These are phyloP conservation scores for Alosa alosa DNA, from an alignment of 2,113 vertebrate genomes.

Conservation along the genomic window DNA sequence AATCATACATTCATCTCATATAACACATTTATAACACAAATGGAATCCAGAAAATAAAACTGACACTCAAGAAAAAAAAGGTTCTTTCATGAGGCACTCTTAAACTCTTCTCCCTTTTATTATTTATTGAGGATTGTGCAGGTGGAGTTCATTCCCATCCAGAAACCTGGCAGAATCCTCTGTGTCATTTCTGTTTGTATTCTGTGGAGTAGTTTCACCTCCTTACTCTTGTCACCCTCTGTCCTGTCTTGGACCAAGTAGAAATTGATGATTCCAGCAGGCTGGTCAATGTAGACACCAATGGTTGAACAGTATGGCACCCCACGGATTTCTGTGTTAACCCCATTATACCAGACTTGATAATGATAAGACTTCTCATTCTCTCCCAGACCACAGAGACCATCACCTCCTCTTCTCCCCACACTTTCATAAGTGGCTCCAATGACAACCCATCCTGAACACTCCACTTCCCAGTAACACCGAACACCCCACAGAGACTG, in stretches of 20 bases:
- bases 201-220: slow-evolving; percentile 48
- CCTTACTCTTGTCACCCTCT: slow-evolving; percentile 18
- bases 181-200: slow-evolving; percentile 37
- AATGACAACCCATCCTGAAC: slow-evolving; percentile 58
- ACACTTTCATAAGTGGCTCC: slow-evolving; percentile 54
- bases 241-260: slow-evolving; percentile 16
- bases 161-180: slow-evolving; percentile 58
- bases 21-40: background rate
- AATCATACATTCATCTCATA: background rate
- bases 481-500: slow-evolving; percentile 52
- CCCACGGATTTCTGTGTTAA: slow-evolving; percentile 27
- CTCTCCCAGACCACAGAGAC: slow-evolving; percentile 64
- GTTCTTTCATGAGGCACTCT: background rate
- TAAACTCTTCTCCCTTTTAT: background rate
- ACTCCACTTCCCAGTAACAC: slow-evolving; percentile 60
- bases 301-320: slow-evolving; percentile 49
- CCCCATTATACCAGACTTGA: slow-evolving; percentile 57
- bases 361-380: slow-evolving; percentile 69
- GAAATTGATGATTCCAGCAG: slow-evolving; percentile 53
- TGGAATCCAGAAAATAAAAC: background rate
- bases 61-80: background rate
- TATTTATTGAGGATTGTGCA: slow-evolving; percentile 50
- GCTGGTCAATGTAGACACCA: slow-evolving; percentile 67
- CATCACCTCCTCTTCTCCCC: slow-evolving; percentile 55
- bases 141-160: slow-evolving; percentile 56